A percentile compares a stretch with the other conserved stretches of the same genome.
Conservation (phyloP, 2,797 vertebrate genomes). For the Siniperca obscura region DNA sequence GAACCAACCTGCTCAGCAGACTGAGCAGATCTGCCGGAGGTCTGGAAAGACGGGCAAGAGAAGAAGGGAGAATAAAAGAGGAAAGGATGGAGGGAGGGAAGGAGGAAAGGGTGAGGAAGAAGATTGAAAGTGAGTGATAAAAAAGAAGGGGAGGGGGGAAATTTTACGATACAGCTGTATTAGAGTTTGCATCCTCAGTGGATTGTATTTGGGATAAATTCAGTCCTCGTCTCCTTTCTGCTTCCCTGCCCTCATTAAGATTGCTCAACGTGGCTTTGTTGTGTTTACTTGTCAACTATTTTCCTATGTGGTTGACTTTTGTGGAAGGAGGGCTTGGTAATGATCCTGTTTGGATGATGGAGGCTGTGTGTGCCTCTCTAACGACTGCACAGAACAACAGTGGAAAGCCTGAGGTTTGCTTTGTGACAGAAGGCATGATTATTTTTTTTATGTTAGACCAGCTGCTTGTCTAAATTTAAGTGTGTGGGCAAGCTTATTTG, state of each 20-base stretch:
- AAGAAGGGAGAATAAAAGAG: background rate
- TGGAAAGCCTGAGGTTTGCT: conserved; percentile 21
- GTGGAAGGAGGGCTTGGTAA: conserved; percentile 41
- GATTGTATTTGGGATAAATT: conserved; percentile 19
- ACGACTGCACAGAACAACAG: conserved; percentile 16
- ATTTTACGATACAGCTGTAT: background rate
- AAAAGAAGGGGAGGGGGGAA: background rate
- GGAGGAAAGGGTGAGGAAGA: background rate
- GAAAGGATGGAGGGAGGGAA: background rate
- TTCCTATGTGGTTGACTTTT: conserved; percentile 43
- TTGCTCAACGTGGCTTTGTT: conserved; percentile 28
- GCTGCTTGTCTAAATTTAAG: conserved; percentile 31
- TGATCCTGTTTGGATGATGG: conserved; percentile 51
- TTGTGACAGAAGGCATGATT: conserved; percentile 45
- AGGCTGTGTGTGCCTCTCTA: conserved; percentile 24
- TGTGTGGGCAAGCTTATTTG: conserved; percentile 33
- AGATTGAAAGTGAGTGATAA: conserved; percentile 19
- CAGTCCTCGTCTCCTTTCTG: conserved; percentile 24
- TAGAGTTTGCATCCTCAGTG: conserved; percentile 29
- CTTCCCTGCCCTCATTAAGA: conserved; percentile 43
- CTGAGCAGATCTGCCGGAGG: conserved; percentile 40
- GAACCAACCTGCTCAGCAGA: conserved; percentile 40
- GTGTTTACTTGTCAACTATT: conserved; percentile 45
- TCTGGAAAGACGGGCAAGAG: conserved; percentile 16
- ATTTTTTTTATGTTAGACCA: conserved; percentile 29